Evolutionary conservation across 2,113 vertebrate species (phyloP), one percentile per base, ranked within the genome.

Genomic region (Pyrgilauda ruficollis): DNA sequence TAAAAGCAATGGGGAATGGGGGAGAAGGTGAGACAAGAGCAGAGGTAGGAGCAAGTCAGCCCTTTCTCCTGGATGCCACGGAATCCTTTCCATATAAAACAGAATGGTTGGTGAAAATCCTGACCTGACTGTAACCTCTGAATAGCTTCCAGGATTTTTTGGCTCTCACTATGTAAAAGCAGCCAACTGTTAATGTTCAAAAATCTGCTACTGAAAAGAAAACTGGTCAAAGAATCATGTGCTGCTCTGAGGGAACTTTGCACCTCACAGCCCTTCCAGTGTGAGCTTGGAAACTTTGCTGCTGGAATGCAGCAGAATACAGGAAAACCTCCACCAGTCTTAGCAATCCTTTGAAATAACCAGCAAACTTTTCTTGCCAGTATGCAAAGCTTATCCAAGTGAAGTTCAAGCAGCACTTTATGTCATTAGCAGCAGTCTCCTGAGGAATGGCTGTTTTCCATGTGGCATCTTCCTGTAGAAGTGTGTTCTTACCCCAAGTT

Each of bases 91-190:
- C 2, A 1, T 74, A 67, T 62, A 33, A 44, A 82, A 39, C 24
- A 58, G 84, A 68, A 9, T 13, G 63, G 58, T 78, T 96, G 91
- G 70, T 94, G 95, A 62, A 91, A 95, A 69, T 37, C 23, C 82
- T 96, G 93, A 85, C 93, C 90, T 56, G 72, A 12, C 87, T 90
- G 50, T 83, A 83, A 93, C 93, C 95, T 76, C 82, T 67, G 87
- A 91, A 46, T 7, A 77, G 85, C 75, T 94, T 91, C 94, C 91
- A 94, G 78, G 67, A 64, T 53, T 80, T 84, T 64, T 95, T 95
- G 89, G 87, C 90, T 93, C 82, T 83, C 18, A 0, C 78, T 55
- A 0, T 62, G 37, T 33, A 70, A 59, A 49, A 83, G 70, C 82
- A 94, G 87, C 82, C 94, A 96, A 77, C 58, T 94, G 84, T 94